phyloP scores from a whole-genome alignment of 2,888 invertebrate genomes.

The Invenusta paracnida region DNA sequence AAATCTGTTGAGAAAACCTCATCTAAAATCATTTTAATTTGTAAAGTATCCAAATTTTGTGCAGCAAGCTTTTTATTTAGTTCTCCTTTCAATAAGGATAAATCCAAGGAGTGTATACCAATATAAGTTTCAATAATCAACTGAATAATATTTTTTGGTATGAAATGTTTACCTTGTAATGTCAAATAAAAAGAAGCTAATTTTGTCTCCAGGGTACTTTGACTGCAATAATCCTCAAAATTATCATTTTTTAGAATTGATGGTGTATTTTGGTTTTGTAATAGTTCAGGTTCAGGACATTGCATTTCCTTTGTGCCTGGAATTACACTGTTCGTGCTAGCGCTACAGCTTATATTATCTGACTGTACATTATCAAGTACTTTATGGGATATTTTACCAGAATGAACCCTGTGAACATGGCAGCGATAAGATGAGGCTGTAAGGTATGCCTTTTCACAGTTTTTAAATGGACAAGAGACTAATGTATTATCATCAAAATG shows the following conservation, averaged over 20 bases:
- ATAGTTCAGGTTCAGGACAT: too few relatives aligned
- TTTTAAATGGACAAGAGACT: neutral
- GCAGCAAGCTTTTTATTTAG: neutral
- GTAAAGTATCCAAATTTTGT: neutral
- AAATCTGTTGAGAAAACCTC: neutral
- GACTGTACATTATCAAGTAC: too few relatives aligned
- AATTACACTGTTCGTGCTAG: neutral
- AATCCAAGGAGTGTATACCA: neutral
- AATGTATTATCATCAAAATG: neutral
- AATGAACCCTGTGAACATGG: neutral
- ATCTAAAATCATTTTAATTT: neutral
- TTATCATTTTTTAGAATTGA: neutral
- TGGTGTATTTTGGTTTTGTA: neutral
- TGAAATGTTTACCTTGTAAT: neutral
- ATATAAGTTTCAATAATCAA: neutral
- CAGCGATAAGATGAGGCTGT: neutral
- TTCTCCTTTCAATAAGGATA: neutral
- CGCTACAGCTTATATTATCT: neutral
- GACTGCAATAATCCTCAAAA: neutral
- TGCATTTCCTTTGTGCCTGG: too few relatives aligned
- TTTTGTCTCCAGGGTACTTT: neutral
- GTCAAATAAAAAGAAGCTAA: neutral
- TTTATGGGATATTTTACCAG: too few relatives aligned
- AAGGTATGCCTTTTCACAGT: neutral
- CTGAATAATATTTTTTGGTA: neutral